Evolutionary conservation across 2,797 vertebrate species (phyloP).

Genomic region (Cacajao melanocephalus): DNA sequence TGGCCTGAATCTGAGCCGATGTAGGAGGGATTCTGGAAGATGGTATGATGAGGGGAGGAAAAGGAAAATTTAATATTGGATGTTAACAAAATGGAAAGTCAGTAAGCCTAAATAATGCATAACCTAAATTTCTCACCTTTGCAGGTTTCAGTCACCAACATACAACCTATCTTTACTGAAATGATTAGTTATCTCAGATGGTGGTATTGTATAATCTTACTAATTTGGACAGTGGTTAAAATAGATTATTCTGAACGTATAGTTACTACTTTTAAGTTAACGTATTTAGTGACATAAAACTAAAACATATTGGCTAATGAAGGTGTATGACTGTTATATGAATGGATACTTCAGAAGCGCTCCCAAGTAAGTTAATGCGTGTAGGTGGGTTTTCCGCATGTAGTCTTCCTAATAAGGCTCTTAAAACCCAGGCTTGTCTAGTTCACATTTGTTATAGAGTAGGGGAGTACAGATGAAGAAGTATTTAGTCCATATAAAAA

Average conservation of each 20-base stretch:
- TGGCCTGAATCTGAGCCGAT: background rate
- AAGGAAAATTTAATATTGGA: background rate
- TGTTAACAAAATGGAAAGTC: background rate
- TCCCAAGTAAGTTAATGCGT: background rate
- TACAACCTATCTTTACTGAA: background rate
- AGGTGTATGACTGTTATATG: background rate
- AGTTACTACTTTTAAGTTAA: background rate
- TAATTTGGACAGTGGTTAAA: background rate
- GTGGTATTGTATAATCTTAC: background rate
- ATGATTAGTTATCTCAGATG: conserved; percentile 8
- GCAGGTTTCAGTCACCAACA: background rate
- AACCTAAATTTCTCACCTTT: background rate
- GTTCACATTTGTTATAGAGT: background rate
- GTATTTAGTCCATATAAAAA: background rate
- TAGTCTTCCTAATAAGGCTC: background rate
- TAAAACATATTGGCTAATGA: background rate
- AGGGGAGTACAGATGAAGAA: background rate
- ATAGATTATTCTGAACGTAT: background rate
- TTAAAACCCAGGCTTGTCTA: background rate
- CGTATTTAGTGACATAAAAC: background rate
- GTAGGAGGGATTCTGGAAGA: background rate
- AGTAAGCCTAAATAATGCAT: background rate
- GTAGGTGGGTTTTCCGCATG: background rate
- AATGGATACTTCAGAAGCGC: background rate
- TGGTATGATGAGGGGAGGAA: background rate